Evolutionary conservation across 2,888 invertebrate species (phyloP).

Genomic region (Cryptus armator): DNA sequence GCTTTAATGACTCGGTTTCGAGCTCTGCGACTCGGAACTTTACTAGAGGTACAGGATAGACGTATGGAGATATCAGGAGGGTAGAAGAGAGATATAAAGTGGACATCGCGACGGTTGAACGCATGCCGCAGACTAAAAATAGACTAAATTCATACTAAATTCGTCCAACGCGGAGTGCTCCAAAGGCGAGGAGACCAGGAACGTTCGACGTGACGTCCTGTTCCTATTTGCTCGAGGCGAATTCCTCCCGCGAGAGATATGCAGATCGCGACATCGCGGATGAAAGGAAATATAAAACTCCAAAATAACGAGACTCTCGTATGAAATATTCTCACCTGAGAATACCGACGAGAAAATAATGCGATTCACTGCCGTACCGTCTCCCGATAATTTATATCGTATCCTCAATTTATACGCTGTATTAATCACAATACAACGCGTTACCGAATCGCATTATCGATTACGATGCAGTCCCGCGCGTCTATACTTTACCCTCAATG

Average conservation of each 20-base stretch:
- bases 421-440: too few relatives aligned
- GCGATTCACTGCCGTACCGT: too few relatives aligned
- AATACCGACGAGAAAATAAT: neutral
- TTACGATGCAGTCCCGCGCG: too few relatives aligned
- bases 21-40: constrained; percentile 36
- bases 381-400: too few relatives aligned
- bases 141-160: constrained; percentile 56
- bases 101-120: constrained; percentile 39
- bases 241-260: constrained; percentile 8
- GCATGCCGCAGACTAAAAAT: constrained; percentile 56
- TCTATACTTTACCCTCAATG: too few relatives aligned
- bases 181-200: constrained; percentile 16
- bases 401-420: too few relatives aligned
- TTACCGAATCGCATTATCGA: too few relatives aligned
- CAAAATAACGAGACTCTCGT: neutral
- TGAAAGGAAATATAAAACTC: neutral
- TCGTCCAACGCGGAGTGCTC: constrained; percentile 36
- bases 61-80: constrained; percentile 20
- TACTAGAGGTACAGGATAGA: constrained; percentile 42
- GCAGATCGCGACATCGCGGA: constrained; percentile 7
- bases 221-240: constrained; percentile 32
- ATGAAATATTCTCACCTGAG: neutral
- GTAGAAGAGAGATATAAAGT: constrained; percentile 42
- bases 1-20: constrained; percentile 65
- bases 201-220: constrained; percentile 45